Base-by-base conservation (phyloP, 2,113 vertebrate genomes). In the Bos indicus region DNA sequence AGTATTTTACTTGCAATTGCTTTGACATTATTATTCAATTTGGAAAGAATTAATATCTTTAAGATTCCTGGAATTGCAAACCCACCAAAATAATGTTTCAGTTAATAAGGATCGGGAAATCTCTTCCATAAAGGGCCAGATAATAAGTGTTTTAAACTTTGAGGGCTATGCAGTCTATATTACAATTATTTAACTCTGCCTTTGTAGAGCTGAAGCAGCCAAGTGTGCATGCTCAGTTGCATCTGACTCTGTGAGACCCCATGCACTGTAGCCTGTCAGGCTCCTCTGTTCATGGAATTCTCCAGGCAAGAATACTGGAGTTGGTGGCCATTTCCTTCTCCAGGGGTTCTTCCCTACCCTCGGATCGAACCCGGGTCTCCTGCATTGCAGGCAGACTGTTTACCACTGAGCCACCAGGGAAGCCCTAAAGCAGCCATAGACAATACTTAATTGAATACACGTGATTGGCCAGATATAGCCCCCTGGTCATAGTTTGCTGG, bases 111-210 rank as follows among this genome's bases (percentile, higher is more conserved):
- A 3, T 57, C 33, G 10, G 4, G 26, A 77, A 84, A 33, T 1
- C 1, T 92, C 57, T 95, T 64, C 30, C 83, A 40, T 87, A 88
- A 94, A 88, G 9, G 17, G 0, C 14, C 51, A 86, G 33, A 60
- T 40, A 83, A 23, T 54, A 83, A 95, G 60, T 94, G 62, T 88
- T 84, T 95, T 56, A 48, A 83, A 56, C 10, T 62, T 83, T 77
- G 11, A 83, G 28, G 23, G 3, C 10, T 56, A 60, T 48, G 40
- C 33, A 46, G 14, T 86, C 95, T 94, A 4, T 81, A 40, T 88
- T 71, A 15, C 25, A 88, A 19, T 33, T 88, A 60, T 14, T 77
- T 16, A 83, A 48, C 14, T 62, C 2, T 83, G 14, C 30, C 19
- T 92, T 88, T 60, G 23, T 81, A 88, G 51, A 88, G 60, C 13